A percentile compares a stretch with the other conserved stretches of the same genome.
Conservation (phyloP, 35 echinoderm and acorn worm species). For the Chiridota heheva region DNA sequence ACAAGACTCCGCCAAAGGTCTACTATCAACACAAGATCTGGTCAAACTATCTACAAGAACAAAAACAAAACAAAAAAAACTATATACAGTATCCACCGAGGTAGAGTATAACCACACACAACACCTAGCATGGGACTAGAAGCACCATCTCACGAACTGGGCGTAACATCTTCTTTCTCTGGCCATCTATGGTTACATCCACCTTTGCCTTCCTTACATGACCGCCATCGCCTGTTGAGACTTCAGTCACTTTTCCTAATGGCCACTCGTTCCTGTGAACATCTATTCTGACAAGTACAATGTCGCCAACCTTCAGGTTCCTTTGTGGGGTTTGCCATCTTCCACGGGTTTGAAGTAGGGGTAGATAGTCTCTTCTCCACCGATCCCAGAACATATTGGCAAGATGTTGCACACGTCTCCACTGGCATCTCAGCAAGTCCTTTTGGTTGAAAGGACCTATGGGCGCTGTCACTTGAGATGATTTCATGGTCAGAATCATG, state of each 20-base stretch:
- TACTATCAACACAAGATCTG: too few relatives aligned
- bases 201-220: neutral
- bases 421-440: neutral
- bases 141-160: neutral
- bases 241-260: neutral
- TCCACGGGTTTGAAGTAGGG: neutral
- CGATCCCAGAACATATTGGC: conserved; percentile 10
- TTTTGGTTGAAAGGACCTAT: neutral
- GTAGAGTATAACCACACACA: too few relatives aligned
- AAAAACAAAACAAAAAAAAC: too few relatives aligned
- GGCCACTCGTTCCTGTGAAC: conserved; percentile 17
- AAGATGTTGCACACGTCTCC: conserved; percentile 18
- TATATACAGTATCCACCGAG: too few relatives aligned
- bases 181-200: neutral
- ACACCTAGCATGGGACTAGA: too few relatives aligned
- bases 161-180: neutral
- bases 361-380: conserved; percentile 13
- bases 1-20: too few relatives aligned
- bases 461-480: neutral
- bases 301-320: neutral
- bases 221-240: neutral
- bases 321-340: neutral
- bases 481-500: neutral
- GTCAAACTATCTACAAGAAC: too few relatives aligned
- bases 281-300: neutral